A percentile compares a stretch with the other conserved stretches of the same genome.
Evolutionary conservation across 2,888 invertebrate species (phyloP).

Genomic region (Thera britannica): DNA sequence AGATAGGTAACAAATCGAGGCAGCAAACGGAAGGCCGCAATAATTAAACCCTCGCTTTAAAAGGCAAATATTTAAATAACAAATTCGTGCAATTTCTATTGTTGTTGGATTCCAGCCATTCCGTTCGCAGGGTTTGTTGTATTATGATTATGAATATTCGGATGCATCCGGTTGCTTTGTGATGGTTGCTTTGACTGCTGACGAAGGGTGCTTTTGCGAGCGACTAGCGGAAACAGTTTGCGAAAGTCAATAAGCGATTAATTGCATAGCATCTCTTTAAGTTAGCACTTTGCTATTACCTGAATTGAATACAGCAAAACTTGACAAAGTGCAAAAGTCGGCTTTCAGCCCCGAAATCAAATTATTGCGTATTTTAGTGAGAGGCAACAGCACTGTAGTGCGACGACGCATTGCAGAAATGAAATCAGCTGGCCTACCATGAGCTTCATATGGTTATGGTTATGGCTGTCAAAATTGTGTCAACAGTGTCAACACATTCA

Average conservation of each 20-base stretch:
- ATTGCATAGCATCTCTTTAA: neutral
- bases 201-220: constrained; percentile 42
- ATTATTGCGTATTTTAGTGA: too few species aligned
- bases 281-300: too few species aligned
- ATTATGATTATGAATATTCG: constrained; percentile 69
- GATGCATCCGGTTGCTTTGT: constrained; percentile 65
- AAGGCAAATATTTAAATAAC: constrained; percentile 41
- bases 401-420: too few species aligned
- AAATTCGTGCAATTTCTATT: constrained; percentile 40
- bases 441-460: too few species aligned
- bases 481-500: too few species aligned
- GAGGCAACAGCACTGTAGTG: too few species aligned
- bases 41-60: constrained; percentile 35
- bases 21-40: constrained; percentile 26
- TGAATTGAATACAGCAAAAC: too few species aligned
- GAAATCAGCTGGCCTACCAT: too few species aligned
- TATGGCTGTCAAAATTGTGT: too few species aligned
- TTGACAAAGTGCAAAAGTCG: too few species aligned
- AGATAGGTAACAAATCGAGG: constrained; percentile 32
- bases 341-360: too few species aligned
- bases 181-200: constrained; percentile 65
- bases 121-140: constrained; percentile 50
- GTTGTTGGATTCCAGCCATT: constrained; percentile 36
- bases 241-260: too few species aligned
- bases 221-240: constrained; percentile 19